A percentile compares a stretch with the other conserved stretches of the same genome.
These are phyloP conservation scores for Neoniphon sammara DNA, from an alignment of 2,797 vertebrate species.

Conservation along the genomic window DNA sequence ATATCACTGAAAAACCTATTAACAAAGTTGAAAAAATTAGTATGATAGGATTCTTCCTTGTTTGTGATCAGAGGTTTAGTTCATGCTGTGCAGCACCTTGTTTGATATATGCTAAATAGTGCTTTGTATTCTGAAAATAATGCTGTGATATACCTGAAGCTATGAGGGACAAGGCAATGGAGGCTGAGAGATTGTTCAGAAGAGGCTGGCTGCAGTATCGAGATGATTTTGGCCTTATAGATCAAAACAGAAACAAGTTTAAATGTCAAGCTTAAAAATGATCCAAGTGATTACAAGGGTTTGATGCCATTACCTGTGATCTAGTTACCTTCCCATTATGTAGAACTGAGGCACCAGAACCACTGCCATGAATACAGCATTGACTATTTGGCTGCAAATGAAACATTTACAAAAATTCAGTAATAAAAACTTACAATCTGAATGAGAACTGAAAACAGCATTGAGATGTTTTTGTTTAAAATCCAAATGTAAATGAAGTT, in stretches of 20 bases:
- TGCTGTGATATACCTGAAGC: constrained; percentile 78
- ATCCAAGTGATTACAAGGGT: constrained; percentile 18
- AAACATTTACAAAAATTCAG: constrained; percentile 21
- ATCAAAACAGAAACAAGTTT: constrained; percentile 19
- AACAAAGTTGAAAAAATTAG: not conserved
- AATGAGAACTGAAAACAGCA: not conserved
- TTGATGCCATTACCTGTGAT: constrained; percentile 2
- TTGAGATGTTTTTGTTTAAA: not conserved
- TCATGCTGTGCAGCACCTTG: not conserved
- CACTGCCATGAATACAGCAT: constrained; percentile 72
- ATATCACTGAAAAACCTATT: constrained; percentile 82
- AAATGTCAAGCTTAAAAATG: constrained; percentile 1
- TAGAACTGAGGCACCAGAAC: constrained; percentile 81
- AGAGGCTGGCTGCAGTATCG: constrained; percentile 87
- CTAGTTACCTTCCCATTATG: constrained; percentile 78
- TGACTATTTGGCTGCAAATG: constrained; percentile 80
- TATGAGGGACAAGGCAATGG: constrained; percentile 82
- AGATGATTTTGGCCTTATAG: constrained; percentile 83
- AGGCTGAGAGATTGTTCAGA: constrained; percentile 83
- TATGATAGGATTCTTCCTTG: not conserved
- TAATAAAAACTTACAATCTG: not conserved
- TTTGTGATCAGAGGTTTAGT: not conserved
- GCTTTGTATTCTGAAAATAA: not conserved
- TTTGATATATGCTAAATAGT: not conserved
- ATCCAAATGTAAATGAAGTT: not conserved